Evolutionary conservation across 2,888 invertebrate genomes (phyloP), one percentile per base, ranked within the genome.

Genomic region (Argynnis bischoffii): DNA sequence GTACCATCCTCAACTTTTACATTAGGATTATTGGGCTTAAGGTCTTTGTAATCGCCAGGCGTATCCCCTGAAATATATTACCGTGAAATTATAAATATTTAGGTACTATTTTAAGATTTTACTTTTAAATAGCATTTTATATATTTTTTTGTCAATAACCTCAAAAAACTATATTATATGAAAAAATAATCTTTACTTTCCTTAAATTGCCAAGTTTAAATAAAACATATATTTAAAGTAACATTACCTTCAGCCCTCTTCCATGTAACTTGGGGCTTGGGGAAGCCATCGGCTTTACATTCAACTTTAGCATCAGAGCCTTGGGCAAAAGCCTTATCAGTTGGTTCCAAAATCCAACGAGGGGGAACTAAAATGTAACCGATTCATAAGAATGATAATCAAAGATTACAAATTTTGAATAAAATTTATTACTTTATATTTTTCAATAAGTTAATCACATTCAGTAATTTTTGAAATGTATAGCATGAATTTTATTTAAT

Each of bases 251-350:
- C 97, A 85, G 98, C 98, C 94, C 97, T 96, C 93, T 98, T 98
- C 98, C 98, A 98, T 77, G 97, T 97, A 59, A 98, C 97, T 84
- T 96, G 96, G 76, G 98, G 98, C 94, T 97, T 97, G 72, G 98
- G 98, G 93, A 98, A 98, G 80, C 98, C 98, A 93, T 98, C 98
- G 87, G 98, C 97, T 94, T 98, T 98, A 91, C 98, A 98, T 94
- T 98, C 98, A 80, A 98, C 97, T 86, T 97, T 96, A 77, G 98
- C 98, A 89, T 98, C 97, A 77, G 97, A 97, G 76, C 98, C 98
- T 93, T 98, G 98, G 76, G 98, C 98, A 92, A 98, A 98, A 80
- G 98, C 98, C 93, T 98, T 97, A 87, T 98, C 98, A 82, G 97
- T 97, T 66, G 98, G 98, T 90, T 98, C 98, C 81, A 98, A 93